Base-by-base conservation (phyloP, 1,140 invertebrate species). In the Hycleus cichorii region DNA sequence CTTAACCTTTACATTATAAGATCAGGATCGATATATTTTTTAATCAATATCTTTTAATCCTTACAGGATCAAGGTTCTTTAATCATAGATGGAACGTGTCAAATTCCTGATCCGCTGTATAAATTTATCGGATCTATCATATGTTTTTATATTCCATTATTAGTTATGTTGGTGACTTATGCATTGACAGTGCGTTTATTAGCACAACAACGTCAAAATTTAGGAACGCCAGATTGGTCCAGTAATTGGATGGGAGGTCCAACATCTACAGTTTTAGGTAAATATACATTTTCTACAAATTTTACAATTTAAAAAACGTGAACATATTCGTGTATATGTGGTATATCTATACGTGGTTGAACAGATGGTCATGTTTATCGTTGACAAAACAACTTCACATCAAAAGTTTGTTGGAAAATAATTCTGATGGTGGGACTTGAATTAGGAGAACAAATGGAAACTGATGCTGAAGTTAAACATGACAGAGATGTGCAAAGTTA, bases 111-210 rank as follows among this genome's bases (percentile, higher is more conserved):
- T 74, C 88, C 90, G 1, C 77, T 91, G 3, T 95, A 94, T 78
- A 91, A 93, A 72, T 82, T 95, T 57, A 92, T 95, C 64, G 93
- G 92, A 10, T 95, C 92, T 40, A 88, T 97, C 64, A 85, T 96
- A 63, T 94, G 92, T 63, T 98, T 98, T 76, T 96, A 96, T 77
- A 93, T 97, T 59, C 95, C 95, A 3, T 80, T 98, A 40, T 80
- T 87, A 6, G 93, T 97, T 46, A 98, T 98, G 94, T 77, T 96
- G 66, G 77, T 94, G 38, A 96, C 94, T 2, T 97, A 97, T 69
- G 86, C 90, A 3, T 79, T 96, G 49, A 97, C 95, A 0, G 90
- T 96, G 1, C 79, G 87, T 49, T 77, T 95, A 3, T 76, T 95
- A 62, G 88, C 88, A 11, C 72, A 84, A 46, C 88, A 91, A 70